Base-by-base conservation (phyloP, 2,797 vertebrate genomes). In the Echeneis naucrates region DNA sequence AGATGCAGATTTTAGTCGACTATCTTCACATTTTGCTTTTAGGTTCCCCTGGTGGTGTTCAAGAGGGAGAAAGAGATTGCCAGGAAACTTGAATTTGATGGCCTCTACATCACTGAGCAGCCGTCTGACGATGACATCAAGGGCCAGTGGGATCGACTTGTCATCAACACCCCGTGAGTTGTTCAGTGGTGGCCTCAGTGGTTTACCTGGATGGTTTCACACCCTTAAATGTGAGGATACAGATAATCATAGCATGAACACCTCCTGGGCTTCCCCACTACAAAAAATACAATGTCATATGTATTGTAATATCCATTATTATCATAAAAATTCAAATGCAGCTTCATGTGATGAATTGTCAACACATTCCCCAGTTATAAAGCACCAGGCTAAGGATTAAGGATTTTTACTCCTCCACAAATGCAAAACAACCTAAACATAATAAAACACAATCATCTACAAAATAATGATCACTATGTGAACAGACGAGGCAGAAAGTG, bases 51-150 rank as follows among this genome's bases (percentile, higher is more conserved):
- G 78, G 98, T 98, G 77, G 96, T 99, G 61, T 99, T 99, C 89
- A 99, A 99, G 85, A 93, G 98, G 69, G 98, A 99, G 94, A 99
- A 99, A 82, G 98, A 99, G 82, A 96, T 99, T 3, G 98, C 98
- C 77, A 95, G 98, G 86, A 97, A 97, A 89, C 92, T 99, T 61
- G 98, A 99, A 81, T 99, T 99, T 75, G 98, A 99, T 26, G 98
- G 98, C 30, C 92, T 99, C 0, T 99, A 99, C 87, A 99, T 99
- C 86, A 99, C 98, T 0, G 98, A 99, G 75, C 98, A 99, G 77
- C 98, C 98, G 1, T 97, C 97, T 3, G 98, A 99, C 21, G 98
- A 99, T 21, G 98, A 99, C 79, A 98, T 99, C 87, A 99, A 99
- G 88, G 98, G 98, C 65, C 98, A 99, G 16, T 99, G 98, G 98